Percentiles rank a stretch among this genome's conserved stretches.
phyloP scores from a whole-genome alignment of 2,888 invertebrate genomes.

The Nomada fabriciana region DNA sequence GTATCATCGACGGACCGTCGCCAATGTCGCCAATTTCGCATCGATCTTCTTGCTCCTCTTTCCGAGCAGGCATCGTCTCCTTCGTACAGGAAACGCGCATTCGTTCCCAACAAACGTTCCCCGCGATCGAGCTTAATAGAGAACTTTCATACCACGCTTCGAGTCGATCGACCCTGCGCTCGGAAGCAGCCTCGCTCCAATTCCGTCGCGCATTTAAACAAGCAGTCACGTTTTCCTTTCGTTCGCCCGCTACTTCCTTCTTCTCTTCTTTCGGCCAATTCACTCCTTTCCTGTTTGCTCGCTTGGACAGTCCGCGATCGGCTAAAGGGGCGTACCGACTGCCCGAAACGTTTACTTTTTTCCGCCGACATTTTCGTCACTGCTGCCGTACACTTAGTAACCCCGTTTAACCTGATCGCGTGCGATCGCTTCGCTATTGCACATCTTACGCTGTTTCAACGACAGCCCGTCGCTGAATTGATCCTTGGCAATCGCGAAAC shows the following conservation, averaged over 20 bases:
- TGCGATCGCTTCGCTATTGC: background rate
- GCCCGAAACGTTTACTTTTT: background rate
- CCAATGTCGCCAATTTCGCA: background rate
- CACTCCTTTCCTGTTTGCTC: background rate
- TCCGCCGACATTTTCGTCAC: background rate
- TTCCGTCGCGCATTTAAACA: background rate
- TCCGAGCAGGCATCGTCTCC: conserved; percentile 20
- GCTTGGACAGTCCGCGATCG: background rate
- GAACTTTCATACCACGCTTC: conserved; percentile 1
- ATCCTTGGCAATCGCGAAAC: background rate
- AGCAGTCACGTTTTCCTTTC: background rate
- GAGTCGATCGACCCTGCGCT: background rate
- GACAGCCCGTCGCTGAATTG: too few relatives aligned
- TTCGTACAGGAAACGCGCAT: conserved; percentile 31
- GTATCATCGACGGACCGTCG: conserved; percentile 19
- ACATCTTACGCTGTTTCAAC: too few relatives aligned
- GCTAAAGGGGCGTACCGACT: background rate
- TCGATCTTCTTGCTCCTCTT: conserved; percentile 38
- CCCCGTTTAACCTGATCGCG: background rate
- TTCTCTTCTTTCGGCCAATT: background rate
- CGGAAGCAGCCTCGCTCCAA: background rate
- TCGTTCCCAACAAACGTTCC: conserved; percentile 37
- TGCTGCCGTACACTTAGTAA: conserved; percentile 14
- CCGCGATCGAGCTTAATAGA: conserved; percentile 49
- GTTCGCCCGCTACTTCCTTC: background rate